Conservation (phyloP, 2,113 vertebrate species). For the Malurus elegans region DNA sequence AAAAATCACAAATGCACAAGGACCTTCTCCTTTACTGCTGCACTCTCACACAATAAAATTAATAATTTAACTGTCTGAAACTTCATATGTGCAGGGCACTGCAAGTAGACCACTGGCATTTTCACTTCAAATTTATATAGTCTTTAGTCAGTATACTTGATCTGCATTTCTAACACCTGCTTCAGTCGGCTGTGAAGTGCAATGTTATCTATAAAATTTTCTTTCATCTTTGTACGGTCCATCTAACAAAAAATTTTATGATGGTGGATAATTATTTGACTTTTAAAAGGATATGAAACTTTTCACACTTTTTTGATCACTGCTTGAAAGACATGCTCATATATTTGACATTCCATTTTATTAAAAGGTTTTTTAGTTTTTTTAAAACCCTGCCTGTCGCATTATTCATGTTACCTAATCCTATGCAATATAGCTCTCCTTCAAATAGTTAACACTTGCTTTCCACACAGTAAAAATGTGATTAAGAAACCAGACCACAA, state of each 20-base stretch:
- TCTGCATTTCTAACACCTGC: conserved; percentile 99
- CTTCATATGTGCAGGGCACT: conserved; percentile 83
- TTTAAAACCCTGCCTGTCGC: conserved; percentile 3
- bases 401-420: conserved; percentile 38
- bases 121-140: conserved; percentile 99
- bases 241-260: conserved; percentile 64
- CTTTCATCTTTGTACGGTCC: conserved; percentile 87
- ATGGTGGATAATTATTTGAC: conserved; percentile 68
- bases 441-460: conserved; percentile 9
- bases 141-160: conserved; percentile 95
- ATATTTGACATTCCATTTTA: conserved; percentile 54
- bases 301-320: conserved; percentile 64
- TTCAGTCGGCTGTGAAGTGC: conserved; percentile 84
- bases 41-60: conserved; percentile 85
- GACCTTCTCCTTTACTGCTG: conserved; percentile 80
- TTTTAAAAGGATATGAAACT: conserved; percentile 58
- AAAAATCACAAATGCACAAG: conserved; percentile 77
- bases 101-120: conserved; percentile 86
- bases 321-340: conserved; percentile 46
- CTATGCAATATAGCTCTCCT: background rate
- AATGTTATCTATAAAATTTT: conserved; percentile 76
- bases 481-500: background rate
- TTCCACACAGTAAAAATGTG: background rate
- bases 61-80: conserved; percentile 91
- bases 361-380: conserved; percentile 28